phyloP scores from a whole-genome alignment of 2,113 vertebrate genomes.

The Aleadryas rufinucha region DNA sequence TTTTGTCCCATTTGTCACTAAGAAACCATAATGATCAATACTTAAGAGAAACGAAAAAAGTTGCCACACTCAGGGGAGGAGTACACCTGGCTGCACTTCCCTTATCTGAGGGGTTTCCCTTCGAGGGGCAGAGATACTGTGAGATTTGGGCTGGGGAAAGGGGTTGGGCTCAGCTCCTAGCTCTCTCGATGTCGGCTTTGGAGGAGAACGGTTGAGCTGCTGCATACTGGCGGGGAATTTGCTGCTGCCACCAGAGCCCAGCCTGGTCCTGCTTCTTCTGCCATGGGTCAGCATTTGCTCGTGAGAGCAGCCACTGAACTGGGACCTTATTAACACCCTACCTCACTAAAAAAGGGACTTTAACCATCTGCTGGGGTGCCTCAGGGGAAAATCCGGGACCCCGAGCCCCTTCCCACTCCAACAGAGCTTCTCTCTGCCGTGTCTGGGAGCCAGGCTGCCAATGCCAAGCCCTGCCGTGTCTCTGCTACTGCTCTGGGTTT shows the following conservation, averaged over 20 bases:
- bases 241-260: too few species aligned
- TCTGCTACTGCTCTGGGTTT: neutral
- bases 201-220: neutral
- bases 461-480: neutral
- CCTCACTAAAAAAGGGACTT: neutral
- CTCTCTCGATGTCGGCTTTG: neutral
- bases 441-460: neutral
- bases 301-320: neutral
- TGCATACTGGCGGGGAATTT: neutral
- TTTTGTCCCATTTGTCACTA: neutral
- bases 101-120: neutral
- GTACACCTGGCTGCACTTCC: too few species aligned
- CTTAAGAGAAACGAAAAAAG: neutral
- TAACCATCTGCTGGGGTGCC: neutral
- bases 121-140: neutral
- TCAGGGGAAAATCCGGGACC: too few species aligned
- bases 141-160: neutral
- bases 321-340: neutral
- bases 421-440: neutral
- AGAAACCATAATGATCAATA: neutral
- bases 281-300: too few species aligned
- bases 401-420: rapidly evolving
- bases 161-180: neutral
- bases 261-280: neutral
- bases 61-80: neutral